Conservation (phyloP, 1,140 invertebrate genomes). For the Chironomus striatipennis region DNA sequence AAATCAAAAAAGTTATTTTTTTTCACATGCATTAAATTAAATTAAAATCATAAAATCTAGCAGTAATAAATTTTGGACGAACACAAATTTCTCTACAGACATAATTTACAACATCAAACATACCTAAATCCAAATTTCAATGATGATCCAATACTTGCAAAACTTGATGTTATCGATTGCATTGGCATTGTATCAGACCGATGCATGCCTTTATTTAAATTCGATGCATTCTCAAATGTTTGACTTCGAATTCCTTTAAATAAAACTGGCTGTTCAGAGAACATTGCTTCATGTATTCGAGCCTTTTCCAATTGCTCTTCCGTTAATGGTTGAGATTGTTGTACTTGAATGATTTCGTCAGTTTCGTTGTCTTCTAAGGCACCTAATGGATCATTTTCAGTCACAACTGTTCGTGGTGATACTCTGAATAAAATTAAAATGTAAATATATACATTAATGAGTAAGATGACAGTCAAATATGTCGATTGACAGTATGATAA, state of each 20-base stretch:
- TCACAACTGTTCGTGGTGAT: constrained; percentile 68
- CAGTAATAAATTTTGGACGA: constrained; percentile 25
- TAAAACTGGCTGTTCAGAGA: constrained; percentile 46
- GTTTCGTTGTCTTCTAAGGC: constrained; percentile 51
- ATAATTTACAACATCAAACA: constrained; percentile 36
- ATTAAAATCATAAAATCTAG: not conserved
- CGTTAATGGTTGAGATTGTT: constrained; percentile 25
- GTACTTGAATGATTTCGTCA: constrained; percentile 29
- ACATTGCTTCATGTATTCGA: constrained; percentile 29
- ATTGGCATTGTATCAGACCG: constrained; percentile 74
- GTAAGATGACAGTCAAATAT: no score
- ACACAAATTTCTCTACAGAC: constrained; percentile 25
- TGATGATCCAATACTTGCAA: constrained; percentile 65
- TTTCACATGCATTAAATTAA: constrained; percentile 25
- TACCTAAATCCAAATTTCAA: constrained; percentile 78
- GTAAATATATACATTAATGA: constrained; percentile 25
- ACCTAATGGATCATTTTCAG: constrained; percentile 84
- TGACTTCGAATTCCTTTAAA: constrained; percentile 46
- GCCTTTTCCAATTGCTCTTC: constrained; percentile 9
- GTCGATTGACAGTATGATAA: no score
- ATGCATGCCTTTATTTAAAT: constrained; percentile 47
- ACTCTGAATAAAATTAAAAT: constrained; percentile 40
- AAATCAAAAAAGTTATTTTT: constrained; percentile 26
- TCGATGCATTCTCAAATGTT: constrained; percentile 50
- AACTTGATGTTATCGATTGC: constrained; percentile 61